Conservation (phyloP, 1,140 invertebrate species). For the Solenopsis fugax region DNA sequence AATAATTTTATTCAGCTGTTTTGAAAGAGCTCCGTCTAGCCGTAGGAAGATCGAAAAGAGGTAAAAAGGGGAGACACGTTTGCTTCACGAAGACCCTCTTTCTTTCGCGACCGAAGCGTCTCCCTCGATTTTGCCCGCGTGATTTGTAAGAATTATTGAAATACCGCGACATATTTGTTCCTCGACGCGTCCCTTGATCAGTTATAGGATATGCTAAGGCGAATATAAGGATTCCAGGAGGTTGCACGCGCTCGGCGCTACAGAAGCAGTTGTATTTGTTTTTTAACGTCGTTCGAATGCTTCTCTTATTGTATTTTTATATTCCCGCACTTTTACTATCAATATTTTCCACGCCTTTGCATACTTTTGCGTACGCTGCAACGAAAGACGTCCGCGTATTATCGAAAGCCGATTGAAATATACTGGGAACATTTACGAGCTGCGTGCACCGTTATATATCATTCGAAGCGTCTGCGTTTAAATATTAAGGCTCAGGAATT, state of each 20-base stretch:
- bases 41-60: conserved; percentile 44
- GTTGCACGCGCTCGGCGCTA: too few species aligned
- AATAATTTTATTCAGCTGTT: conserved; percentile 81
- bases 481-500: conserved; percentile 8
- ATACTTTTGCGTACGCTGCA: background rate
- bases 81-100: conserved; percentile 11
- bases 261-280: background rate
- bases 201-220: background rate
- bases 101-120: conserved; percentile 7
- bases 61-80: background rate
- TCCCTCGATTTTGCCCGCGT: background rate
- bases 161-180: background rate
- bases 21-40: conserved; percentile 69
- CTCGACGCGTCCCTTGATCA: background rate
- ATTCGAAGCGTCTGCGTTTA: background rate
- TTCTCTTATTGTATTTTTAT: background rate
- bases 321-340: conserved; percentile 1
- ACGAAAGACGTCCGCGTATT: background rate
- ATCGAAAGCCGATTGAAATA: conserved; percentile 14
- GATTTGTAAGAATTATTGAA: conserved; percentile 3
- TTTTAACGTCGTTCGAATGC: background rate
- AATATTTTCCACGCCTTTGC: conserved; percentile 5
- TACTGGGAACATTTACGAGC: conserved; percentile 1
- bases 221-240: background rate
- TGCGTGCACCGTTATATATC: conserved; percentile 2